Conservation (phyloP, 2,113 vertebrate species). For the Anolis carolinensis region DNA sequence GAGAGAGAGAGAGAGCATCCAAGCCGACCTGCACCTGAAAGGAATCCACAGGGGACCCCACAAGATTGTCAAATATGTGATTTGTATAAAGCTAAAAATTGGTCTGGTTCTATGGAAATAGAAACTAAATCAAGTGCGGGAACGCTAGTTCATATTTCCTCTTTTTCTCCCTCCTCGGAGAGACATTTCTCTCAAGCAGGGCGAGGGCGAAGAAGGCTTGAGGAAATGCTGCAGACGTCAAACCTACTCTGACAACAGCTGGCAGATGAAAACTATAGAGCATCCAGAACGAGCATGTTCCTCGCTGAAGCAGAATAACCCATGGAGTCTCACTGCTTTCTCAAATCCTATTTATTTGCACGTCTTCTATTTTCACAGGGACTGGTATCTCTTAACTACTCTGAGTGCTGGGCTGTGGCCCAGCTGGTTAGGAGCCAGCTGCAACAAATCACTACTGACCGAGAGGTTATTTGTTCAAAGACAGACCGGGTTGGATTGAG, state of each 20-base stretch:
- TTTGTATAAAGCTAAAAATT: slow-evolving; percentile 58
- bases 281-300: slow-evolving; percentile 26
- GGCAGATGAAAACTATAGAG: slow-evolving; percentile 17
- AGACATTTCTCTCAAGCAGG: slow-evolving; percentile 35
- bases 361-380: too few species aligned
- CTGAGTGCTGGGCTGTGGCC: too few species aligned
- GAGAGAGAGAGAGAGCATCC: too few species aligned
- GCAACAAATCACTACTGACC: too few species aligned
- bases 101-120: slow-evolving; percentile 57
- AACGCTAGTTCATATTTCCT: not conserved
- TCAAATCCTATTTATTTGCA: not conserved
- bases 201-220: accelerated
- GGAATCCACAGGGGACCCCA: slow-evolving; percentile 56
- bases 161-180: not conserved
- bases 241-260: not conserved
- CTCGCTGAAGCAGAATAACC: slow-evolving; percentile 22
- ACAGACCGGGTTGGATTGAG: too few species aligned
- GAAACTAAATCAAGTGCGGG: slow-evolving; percentile 52
- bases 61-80: slow-evolving; percentile 47
- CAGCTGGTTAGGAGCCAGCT: too few species aligned
- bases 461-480: too few species aligned
- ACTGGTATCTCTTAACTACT: too few species aligned
- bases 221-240: slow-evolving; percentile 24
- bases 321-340: not conserved
- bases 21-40: slow-evolving; percentile 61